phyloP scores from a whole-genome alignment of 2,888 invertebrate species.

The Saturnia japonica region DNA sequence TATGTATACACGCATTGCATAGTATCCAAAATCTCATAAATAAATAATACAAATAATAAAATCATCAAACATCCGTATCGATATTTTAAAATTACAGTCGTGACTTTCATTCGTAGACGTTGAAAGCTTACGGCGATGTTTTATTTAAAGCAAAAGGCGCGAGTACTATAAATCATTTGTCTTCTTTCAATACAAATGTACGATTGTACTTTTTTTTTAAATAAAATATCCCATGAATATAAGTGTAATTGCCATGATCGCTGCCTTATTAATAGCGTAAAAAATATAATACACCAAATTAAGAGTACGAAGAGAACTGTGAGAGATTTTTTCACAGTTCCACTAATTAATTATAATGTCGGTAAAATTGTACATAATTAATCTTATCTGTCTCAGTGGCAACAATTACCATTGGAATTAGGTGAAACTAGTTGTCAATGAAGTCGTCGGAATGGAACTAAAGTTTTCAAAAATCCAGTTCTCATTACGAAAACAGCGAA shows the following conservation, averaged over 20 bases:
- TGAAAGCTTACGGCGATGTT: constrained; percentile 79
- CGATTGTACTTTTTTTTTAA: constrained; percentile 59
- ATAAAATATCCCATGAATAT: constrained; percentile 63
- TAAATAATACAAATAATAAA: constrained; percentile 55
- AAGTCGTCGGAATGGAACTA: constrained; percentile 50
- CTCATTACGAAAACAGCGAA: constrained; percentile 70
- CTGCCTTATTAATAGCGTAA: constrained; percentile 25
- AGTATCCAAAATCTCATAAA: constrained; percentile 26
- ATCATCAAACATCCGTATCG: constrained; percentile 68
- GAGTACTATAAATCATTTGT: constrained; percentile 70
- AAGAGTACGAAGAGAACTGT: constrained; percentile 2
- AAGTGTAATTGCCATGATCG: constrained; percentile 59
- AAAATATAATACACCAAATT: constrained; percentile 31
- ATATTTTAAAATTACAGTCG: constrained; percentile 79
- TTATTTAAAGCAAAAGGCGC: constrained; percentile 74
- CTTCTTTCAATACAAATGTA: constrained; percentile 69
- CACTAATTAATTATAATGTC: constrained; percentile 62
- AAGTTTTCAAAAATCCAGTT: constrained; percentile 53
- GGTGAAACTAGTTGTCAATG: constrained; percentile 58
- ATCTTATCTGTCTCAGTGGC: constrained; percentile 63
- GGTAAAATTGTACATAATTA: constrained; percentile 54
- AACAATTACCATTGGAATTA: constrained; percentile 71
- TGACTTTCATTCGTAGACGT: constrained; percentile 75
- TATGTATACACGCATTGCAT: background rate
- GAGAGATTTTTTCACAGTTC: constrained; percentile 23